These are phyloP conservation scores for Mastomys coucha DNA, from an alignment of 2,113 vertebrate genomes.

Conservation along the genomic window DNA sequence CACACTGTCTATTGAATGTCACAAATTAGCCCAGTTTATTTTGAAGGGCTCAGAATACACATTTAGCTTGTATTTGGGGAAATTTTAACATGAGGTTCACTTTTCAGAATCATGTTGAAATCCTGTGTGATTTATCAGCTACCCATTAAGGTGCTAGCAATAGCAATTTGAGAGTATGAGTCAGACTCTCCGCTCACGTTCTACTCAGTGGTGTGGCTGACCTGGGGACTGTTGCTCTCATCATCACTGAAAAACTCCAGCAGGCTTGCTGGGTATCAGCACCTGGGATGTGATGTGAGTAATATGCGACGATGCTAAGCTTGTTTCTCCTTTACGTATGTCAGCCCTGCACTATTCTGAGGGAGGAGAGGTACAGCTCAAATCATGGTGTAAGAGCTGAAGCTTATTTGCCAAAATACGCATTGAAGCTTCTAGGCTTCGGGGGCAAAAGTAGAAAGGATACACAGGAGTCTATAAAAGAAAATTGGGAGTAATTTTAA, in stretches of 20 bases:
- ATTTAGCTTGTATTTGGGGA: too few relatives aligned
- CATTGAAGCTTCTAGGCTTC: background rate
- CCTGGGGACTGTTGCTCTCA: background rate
- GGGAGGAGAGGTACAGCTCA: background rate
- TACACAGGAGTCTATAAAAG: background rate
- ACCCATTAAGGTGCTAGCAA: background rate
- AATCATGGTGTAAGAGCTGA: background rate
- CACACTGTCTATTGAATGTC: fast-evolving
- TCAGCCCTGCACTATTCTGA: background rate
- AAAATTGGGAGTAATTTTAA: background rate
- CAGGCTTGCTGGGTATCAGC: background rate
- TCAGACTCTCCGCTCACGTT: background rate
- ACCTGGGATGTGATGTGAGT: background rate
- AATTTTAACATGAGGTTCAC: background rate
- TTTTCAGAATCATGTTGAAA: background rate
- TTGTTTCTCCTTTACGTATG: background rate
- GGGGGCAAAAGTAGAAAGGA: background rate
- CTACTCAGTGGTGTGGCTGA: background rate
- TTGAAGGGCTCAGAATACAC: background rate
- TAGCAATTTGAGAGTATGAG: too few relatives aligned
- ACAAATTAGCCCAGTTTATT: background rate
- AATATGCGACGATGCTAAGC: too few relatives aligned
- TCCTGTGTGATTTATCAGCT: background rate
- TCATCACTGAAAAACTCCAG: too few relatives aligned
- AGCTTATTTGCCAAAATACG: background rate